Conservation (phyloP, 2,797 vertebrate species). For the Spea hammondii region DNA sequence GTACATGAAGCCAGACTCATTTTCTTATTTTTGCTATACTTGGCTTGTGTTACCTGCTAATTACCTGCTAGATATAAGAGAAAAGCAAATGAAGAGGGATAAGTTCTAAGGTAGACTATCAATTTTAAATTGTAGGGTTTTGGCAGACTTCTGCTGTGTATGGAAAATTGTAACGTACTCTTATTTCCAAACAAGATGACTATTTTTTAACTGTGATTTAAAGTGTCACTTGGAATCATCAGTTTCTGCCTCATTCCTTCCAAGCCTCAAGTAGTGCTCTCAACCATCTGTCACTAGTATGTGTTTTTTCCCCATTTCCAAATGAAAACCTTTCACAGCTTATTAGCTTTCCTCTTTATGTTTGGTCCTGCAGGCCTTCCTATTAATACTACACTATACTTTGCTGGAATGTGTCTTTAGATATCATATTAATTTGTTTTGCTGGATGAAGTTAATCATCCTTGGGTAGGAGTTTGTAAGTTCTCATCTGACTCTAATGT, state of each 20-base stretch:
- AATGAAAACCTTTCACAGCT: conserved; percentile 46
- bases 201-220: conserved; percentile 18
- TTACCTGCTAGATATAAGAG: too few species aligned
- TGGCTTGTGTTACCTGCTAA: too few species aligned
- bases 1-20: too few species aligned
- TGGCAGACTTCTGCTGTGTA: background rate
- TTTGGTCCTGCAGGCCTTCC: conserved; percentile 39
- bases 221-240: conserved; percentile 47
- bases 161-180: background rate
- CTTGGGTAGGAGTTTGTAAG: conserved; percentile 65
- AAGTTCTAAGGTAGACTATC: too few species aligned
- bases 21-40: too few species aligned
- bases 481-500: conserved; percentile 64
- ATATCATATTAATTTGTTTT: conserved; percentile 64
- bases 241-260: conserved; percentile 37
- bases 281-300: conserved; percentile 45
- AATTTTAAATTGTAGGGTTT: background rate
- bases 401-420: conserved; percentile 59
- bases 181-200: background rate
- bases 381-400: conserved; percentile 16
- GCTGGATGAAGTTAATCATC: conserved; percentile 66
- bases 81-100: too few species aligned
- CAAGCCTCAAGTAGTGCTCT: conserved; percentile 36
- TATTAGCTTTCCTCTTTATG: conserved; percentile 45
- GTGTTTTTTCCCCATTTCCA: conserved; percentile 45